A percentile compares a stretch with the other conserved stretches of the same genome.
Conservation (phyloP, 2,888 invertebrate genomes). For the Thymelicus lineola region DNA sequence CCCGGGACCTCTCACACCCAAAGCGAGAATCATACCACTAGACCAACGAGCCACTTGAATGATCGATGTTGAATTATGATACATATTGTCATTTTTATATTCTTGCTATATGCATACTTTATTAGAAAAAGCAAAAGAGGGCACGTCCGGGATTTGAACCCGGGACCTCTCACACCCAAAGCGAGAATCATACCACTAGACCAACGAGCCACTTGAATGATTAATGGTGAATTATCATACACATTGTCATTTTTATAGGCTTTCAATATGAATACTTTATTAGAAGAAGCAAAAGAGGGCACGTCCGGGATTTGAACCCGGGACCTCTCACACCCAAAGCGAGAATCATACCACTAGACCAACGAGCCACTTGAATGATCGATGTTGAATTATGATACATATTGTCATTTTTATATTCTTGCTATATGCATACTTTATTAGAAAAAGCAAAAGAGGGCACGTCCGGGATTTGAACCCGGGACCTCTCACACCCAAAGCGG, state of each 20-base stretch:
- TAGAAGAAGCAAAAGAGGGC: slow-evolving; percentile 55
- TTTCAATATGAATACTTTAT: no score
- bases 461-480: slow-evolving; percentile 79
- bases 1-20: slow-evolving; percentile 79
- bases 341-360: slow-evolving; percentile 86
- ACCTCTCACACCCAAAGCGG: slow-evolving; percentile 78
- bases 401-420: neutral
- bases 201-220: slow-evolving; percentile 63
- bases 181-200: slow-evolving; percentile 76
- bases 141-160: slow-evolving; percentile 79
- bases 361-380: slow-evolving; percentile 69
- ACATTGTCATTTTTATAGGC: no score
- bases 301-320: slow-evolving; percentile 86
- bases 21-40: slow-evolving; percentile 76
- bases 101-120: no score
- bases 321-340: slow-evolving; percentile 86
- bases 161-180: slow-evolving; percentile 79
- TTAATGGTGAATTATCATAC: neutral
- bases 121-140: slow-evolving; percentile 44
- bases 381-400: no score
- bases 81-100: no score
- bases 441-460: slow-evolving; percentile 54
- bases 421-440: no score
- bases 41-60: slow-evolving; percentile 62
- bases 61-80: slow-evolving; percentile 27